Conservation (phyloP, 1,140 invertebrate species). For the Formica exsecta region DNA sequence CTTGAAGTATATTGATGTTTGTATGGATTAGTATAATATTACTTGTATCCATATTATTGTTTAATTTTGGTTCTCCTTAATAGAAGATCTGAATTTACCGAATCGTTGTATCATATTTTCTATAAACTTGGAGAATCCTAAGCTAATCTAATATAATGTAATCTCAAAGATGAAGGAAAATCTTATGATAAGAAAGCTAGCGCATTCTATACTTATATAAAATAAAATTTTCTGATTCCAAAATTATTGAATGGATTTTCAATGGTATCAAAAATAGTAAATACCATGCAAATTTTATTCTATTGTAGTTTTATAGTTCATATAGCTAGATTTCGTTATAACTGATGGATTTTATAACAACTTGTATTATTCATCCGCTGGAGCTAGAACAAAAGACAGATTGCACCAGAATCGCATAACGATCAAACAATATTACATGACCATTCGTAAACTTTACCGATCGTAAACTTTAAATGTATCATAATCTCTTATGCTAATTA, state of each 20-base stretch:
- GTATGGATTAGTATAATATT: conserved; percentile 44
- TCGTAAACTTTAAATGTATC: conserved; percentile 53
- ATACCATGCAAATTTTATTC: not conserved
- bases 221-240: not conserved
- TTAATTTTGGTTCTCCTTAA: conserved; percentile 64
- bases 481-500: conserved; percentile 63
- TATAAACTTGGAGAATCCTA: conserved; percentile 25
- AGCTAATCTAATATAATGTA: conserved; percentile 34
- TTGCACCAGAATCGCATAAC: not conserved
- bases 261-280: not conserved
- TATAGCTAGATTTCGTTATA: not conserved
- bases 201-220: not conserved
- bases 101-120: conserved; percentile 27
- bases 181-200: conserved; percentile 16
- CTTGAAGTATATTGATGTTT: not conserved
- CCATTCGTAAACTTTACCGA: conserved; percentile 3
- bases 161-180: conserved; percentile 10
- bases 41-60: conserved; percentile 32
- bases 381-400: conserved; percentile 2
- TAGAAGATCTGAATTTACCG: conserved; percentile 32
- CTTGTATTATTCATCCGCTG: not conserved
- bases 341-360: not conserved
- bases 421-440: conserved; percentile 5
- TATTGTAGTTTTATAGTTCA: not conserved
- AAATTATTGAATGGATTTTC: not conserved